phyloP scores from a whole-genome alignment of 1,140 invertebrate species.

The Zaprionus nigranus region DNA sequence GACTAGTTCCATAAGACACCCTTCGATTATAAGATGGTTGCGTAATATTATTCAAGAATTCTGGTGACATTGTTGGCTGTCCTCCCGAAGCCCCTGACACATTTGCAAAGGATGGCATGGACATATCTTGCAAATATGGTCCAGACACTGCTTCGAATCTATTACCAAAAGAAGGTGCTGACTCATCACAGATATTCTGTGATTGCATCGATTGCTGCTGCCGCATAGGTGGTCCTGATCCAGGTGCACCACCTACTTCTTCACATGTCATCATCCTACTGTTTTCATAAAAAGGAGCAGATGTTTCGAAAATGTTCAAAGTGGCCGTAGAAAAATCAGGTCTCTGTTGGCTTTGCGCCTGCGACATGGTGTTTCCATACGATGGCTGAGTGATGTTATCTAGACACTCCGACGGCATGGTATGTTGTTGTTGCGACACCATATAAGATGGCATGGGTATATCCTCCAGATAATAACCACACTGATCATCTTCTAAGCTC shows the following conservation, averaged over 20 bases:
- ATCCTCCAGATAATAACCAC: not conserved
- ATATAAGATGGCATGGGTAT: not conserved
- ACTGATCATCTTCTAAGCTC: not conserved
- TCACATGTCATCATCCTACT: not conserved
- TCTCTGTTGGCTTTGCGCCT: not conserved
- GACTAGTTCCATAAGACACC: not conserved
- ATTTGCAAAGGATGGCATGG: not conserved
- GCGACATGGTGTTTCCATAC: conserved; percentile 1
- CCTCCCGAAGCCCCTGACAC: not conserved
- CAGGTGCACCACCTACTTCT: conserved; percentile 6
- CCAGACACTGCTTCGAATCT: too few relatives aligned
- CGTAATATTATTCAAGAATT: not conserved
- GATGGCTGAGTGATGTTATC: conserved; percentile 18
- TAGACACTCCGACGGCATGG: conserved; percentile 6
- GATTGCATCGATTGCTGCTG: too few relatives aligned
- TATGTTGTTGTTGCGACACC: conserved; percentile 11
- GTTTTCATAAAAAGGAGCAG: conserved; percentile 2
- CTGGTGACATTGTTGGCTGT: not conserved
- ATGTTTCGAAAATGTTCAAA: conserved; percentile 2
- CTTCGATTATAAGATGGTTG: not conserved
- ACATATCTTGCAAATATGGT: too few relatives aligned
- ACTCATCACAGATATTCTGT: too few relatives aligned
- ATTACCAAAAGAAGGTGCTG: too few relatives aligned
- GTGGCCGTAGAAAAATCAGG: not conserved
- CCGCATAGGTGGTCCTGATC: not conserved